These are phyloP conservation scores for Distichodus sexfasciatus DNA, from an alignment of 2,797 vertebrate species.

Conservation along the genomic window DNA sequence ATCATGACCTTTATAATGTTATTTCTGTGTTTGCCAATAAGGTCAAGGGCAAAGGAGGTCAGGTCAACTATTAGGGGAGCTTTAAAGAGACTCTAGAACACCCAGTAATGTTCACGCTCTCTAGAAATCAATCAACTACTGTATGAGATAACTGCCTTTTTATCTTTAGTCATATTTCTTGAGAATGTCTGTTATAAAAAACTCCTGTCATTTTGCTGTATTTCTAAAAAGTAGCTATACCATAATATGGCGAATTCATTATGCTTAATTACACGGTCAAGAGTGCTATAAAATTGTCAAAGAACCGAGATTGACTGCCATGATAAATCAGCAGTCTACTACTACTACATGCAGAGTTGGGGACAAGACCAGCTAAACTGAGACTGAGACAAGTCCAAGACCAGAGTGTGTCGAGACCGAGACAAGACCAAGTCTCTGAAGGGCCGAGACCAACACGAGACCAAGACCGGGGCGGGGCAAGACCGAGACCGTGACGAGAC, in stretches of 20 bases:
- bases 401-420: too few relatives aligned
- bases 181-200: too few relatives aligned
- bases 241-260: neutral
- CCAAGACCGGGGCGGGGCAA: too few relatives aligned
- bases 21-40: conserved; percentile 38
- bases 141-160: neutral
- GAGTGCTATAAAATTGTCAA: neutral
- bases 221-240: neutral
- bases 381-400: too few relatives aligned
- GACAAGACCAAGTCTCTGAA: too few relatives aligned
- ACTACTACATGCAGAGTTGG: too few relatives aligned
- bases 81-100: neutral
- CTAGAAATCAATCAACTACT: neutral
- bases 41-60: conserved; percentile 31
- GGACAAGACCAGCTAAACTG: too few relatives aligned
- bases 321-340: too few relatives aligned
- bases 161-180: neutral
- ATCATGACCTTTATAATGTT: conserved; percentile 21
- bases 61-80: neutral
- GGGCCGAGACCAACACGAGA: too few relatives aligned
- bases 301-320: too few relatives aligned
- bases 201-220: neutral
- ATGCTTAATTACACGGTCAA: neutral
- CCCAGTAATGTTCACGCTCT: neutral
- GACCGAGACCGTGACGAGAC: too few relatives aligned